phyloP scores from a whole-genome alignment of 2,888 invertebrate genomes.

The Amiota mariae region DNA sequence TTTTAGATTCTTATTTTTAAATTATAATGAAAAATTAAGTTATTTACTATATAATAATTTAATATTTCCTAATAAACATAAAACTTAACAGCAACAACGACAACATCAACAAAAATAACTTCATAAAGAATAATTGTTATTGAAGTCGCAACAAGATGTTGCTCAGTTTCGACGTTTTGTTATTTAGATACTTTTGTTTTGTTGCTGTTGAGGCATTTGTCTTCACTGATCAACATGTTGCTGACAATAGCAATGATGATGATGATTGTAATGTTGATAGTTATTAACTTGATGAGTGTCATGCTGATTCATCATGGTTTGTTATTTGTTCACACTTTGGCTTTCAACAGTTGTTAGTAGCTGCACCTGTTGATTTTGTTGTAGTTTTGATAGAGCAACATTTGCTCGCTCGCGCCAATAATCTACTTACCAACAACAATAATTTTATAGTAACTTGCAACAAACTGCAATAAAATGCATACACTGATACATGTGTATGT shows the following conservation, averaged over 20 bases:
- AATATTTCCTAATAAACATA: conserved; percentile 23
- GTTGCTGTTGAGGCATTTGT: conserved; percentile 26
- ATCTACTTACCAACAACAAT: conserved; percentile 28
- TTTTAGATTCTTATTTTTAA: not conserved
- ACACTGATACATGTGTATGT: not conserved
- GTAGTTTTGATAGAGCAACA: conserved; percentile 10
- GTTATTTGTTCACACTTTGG: not conserved
- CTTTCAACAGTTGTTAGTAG: conserved; percentile 11
- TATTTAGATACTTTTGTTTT: conserved; percentile 30
- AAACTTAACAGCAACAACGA: conserved; percentile 40
- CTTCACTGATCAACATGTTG: conserved; percentile 19
- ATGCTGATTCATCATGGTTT: conserved; percentile 32
- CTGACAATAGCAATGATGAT: conserved; percentile 11
- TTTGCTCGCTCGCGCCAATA: not conserved
- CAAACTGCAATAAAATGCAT: conserved; percentile 36
- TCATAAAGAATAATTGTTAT: conserved; percentile 67
- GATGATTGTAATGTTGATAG: conserved; percentile 26
- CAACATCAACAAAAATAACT: conserved; percentile 52
- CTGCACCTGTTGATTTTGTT: conserved; percentile 18
- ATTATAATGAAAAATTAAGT: conserved; percentile 8
- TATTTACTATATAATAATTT: conserved; percentile 19
- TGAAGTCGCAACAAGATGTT: conserved; percentile 61
- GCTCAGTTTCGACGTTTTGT: conserved; percentile 42
- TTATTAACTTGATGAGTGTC: conserved; percentile 36
- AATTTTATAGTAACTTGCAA: conserved; percentile 41